Evolutionary conservation across 2,113 vertebrate genomes (phyloP).

Genomic region (Sceloporus undulatus): DNA sequence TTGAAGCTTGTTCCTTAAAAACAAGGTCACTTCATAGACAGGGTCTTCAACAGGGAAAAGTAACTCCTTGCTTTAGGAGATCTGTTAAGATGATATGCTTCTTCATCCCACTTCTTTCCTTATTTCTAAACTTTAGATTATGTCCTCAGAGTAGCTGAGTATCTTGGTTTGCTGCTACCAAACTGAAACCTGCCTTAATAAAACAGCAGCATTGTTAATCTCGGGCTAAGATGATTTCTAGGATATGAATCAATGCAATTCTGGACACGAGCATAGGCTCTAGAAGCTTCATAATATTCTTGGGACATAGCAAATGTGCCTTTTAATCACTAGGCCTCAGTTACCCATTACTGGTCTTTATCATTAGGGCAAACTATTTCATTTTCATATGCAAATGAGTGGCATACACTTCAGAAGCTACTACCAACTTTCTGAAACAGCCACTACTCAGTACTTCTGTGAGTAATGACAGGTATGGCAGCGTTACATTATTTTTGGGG

Average conservation of each 20-base stretch:
- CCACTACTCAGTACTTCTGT: too few relatives aligned
- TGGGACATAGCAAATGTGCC: too few relatives aligned
- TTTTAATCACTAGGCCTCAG: constrained; percentile 45
- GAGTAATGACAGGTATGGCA: too few relatives aligned
- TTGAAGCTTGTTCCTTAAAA: neutral
- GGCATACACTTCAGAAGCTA: constrained; percentile 14
- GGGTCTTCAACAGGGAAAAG: neutral
- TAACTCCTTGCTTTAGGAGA: neutral
- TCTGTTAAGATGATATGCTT: too few relatives aligned
- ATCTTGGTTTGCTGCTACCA: too few relatives aligned
- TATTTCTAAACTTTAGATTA: neutral
- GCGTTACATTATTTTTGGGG: too few relatives aligned
- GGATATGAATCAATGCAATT: neutral
- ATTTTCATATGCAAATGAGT: constrained; percentile 61
- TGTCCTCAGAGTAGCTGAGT: too few relatives aligned
- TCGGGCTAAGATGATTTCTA: neutral
- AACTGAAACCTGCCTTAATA: neutral
- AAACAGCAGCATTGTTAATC: neutral
- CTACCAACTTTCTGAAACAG: neutral
- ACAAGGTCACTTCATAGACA: neutral
- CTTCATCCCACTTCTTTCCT: neutral
- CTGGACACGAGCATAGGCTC: neutral
- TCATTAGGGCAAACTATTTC: constrained; percentile 63
- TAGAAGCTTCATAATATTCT: neutral
- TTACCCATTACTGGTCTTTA: constrained; percentile 40